Conservation (phyloP, 2,113 vertebrate species). For the Dromaius novaehollandiae region DNA sequence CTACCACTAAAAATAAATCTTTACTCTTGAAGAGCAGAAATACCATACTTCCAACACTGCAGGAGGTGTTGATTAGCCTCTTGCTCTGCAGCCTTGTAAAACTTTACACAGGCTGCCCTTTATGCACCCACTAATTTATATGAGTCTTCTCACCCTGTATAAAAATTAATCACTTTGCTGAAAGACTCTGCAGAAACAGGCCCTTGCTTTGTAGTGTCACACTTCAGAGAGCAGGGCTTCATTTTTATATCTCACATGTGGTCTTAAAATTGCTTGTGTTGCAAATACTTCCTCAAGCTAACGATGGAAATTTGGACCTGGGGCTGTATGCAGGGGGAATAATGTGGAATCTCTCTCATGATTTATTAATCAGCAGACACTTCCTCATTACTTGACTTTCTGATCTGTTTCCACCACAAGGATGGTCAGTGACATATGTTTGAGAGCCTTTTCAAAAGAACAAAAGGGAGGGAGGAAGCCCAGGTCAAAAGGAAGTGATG, state of each 20-base stretch:
- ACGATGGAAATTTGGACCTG: background rate
- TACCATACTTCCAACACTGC: background rate
- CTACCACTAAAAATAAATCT: background rate
- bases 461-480: slow-evolving; percentile 28
- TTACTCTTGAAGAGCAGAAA: background rate
- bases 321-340: background rate
- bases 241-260: background rate
- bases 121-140: background rate
- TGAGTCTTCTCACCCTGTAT: background rate
- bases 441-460: background rate
- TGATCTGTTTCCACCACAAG: background rate
- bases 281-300: background rate
- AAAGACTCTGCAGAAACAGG: background rate
- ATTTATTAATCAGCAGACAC: background rate
- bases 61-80: background rate
- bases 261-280: background rate
- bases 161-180: background rate
- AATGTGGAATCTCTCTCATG: background rate
- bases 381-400: slow-evolving; percentile 40
- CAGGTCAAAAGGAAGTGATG: too few species aligned
- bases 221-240: background rate
- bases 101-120: background rate
- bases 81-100: background rate
- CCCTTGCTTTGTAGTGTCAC: background rate
- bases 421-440: background rate